Base-by-base conservation (phyloP, 2,888 invertebrate genomes). In the Drosophila mettleri region DNA sequence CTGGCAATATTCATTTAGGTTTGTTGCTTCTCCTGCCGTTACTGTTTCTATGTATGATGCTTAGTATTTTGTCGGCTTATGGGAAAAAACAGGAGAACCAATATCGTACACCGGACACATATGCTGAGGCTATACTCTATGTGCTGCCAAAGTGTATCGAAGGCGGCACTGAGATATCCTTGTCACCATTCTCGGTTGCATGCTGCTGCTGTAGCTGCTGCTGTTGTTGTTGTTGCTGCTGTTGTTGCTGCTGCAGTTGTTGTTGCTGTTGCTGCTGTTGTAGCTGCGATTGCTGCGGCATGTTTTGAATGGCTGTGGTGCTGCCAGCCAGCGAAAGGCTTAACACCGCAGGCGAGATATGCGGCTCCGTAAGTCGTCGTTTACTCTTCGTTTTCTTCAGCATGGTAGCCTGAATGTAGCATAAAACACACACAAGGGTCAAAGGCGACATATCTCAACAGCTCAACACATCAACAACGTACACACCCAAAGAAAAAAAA, bases 331-430 rank as follows among this genome's bases (percentile, higher is more conserved):
- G 62, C 45, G 90, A 89, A 22, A 90, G 67, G 66, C 87, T 91
- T 52, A 92, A 68, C 31, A 88, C 90, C 75, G 92, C 91, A 70
- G 92, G 92, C 64, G 94, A 93, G 93, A 96, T 95, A 93, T 95
- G 95, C 91, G 95, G 95, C 93, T 96, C 96, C 89, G 96, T 96
- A 92, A 97, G 96, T 90, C 97, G 96, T 93, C 98, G 95, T 94
- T 98, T 98, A 95, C 98, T 98, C 95, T 99, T 99, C 94, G 96
- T 96, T 96, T 99, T 99, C 96, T 99, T 99, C 95, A 99, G 95
- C 99, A 99, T 99, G 94, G 99, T 99, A 93, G 99, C 99, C 99
- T 99, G 95, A 84, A 88, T 89, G 74, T 83, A 88, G 74, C 85
- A 81, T 81, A 81, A 71, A 83, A 86, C 71, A 86, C 71, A 88